Evolutionary conservation across 2,797 vertebrate species (phyloP).

Genomic region (Hydrocynus forskahlii): DNA sequence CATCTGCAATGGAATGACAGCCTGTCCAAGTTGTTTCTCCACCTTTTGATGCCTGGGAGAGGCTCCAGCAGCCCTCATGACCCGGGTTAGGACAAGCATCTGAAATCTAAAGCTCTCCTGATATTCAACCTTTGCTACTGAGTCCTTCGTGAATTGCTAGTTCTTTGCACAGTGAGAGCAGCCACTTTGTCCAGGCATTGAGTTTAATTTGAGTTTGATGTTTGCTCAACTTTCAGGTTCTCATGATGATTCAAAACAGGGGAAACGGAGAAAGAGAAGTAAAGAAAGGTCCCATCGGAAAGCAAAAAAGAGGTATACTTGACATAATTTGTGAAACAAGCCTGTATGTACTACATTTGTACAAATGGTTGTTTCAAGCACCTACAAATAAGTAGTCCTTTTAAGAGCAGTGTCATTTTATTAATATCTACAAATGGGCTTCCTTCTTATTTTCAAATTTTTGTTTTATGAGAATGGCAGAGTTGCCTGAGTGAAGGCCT

Average conservation of each 20-base stretch:
- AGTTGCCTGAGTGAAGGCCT: not conserved
- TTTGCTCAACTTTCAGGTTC: conserved; percentile 43
- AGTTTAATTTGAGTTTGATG: not conserved
- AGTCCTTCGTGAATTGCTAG: not conserved
- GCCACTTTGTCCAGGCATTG: not conserved
- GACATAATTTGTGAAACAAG: not conserved
- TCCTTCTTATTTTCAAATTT: not conserved
- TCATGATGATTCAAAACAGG: conserved; percentile 48
- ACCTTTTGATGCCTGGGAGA: too few species aligned
- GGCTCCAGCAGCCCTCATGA: too few species aligned
- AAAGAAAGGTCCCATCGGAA: conserved; percentile 59
- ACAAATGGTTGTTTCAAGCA: not conserved
- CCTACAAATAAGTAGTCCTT: not conserved
- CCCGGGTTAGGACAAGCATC: too few species aligned
- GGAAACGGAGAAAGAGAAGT: conserved; percentile 59
- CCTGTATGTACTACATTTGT: not conserved
- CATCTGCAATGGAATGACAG: too few species aligned
- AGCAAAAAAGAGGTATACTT: conserved; percentile 54
- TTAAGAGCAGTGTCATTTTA: not conserved
- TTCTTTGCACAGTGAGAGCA: not conserved
- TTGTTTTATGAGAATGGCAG: not conserved
- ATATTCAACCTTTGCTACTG: not conserved
- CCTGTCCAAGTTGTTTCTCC: too few species aligned
- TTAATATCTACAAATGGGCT: not conserved
- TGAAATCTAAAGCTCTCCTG: too few species aligned